phyloP scores from a whole-genome alignment of 35 echinoderm and acorn worm species.

The Acanthaster planci region DNA sequence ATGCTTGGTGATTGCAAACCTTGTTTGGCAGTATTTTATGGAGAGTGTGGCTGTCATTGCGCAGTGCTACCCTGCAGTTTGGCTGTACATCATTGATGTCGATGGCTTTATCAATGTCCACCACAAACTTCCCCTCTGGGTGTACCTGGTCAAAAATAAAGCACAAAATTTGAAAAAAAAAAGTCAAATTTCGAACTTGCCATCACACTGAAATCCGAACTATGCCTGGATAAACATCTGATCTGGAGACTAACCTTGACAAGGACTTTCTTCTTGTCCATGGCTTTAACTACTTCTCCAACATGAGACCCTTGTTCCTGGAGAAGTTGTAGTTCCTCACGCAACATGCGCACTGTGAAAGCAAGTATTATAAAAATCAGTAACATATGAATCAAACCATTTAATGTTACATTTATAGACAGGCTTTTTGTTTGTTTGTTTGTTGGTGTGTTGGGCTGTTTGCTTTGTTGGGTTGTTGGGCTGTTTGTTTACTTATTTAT shows the following conservation, averaged over 20 bases:
- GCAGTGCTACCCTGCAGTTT: conserved; percentile 94
- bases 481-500: no score
- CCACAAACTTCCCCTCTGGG: conserved; percentile 99
- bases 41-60: conserved; percentile 97
- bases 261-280: conserved; percentile 97
- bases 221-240: no score
- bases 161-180: not conserved
- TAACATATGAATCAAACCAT: no score
- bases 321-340: conserved; percentile 92
- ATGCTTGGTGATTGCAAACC: conserved; percentile 31
- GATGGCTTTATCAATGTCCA: conserved; percentile 97
- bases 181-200: no score
- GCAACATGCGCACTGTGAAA: conserved; percentile 90
- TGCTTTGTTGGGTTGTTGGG: no score
- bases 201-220: not conserved
- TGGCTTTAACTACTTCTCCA: conserved; percentile 96
- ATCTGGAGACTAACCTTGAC: conserved; percentile 63
- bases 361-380: not conserved
- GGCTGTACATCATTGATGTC: conserved; percentile 94
- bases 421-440: no score
- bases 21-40: conserved; percentile 99
- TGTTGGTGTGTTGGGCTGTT: no score
- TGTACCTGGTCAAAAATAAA: conserved; percentile 73
- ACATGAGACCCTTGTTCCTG: conserved; percentile 99
- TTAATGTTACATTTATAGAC: no score